Evolutionary conservation across 2,888 invertebrate genomes (phyloP).

Genomic region (Pteria penguin): DNA sequence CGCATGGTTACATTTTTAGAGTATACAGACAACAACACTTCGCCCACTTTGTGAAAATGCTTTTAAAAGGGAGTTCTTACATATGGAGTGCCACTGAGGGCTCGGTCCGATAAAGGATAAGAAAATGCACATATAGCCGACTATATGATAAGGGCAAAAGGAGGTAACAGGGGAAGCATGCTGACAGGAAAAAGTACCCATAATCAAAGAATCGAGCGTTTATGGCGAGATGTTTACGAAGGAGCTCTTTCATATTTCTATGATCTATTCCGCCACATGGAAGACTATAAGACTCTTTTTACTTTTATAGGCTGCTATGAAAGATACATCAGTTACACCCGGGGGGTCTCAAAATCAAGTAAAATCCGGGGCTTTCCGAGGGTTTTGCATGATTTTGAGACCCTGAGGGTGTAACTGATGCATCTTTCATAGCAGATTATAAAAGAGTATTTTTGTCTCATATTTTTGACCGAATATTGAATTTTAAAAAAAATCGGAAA

Average conservation of each 20-base stretch:
- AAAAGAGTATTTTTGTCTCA: too few species aligned
- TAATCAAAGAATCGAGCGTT: conserved; percentile 39
- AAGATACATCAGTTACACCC: too few species aligned
- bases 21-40: conserved; percentile 43
- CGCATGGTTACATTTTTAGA: conserved; percentile 31
- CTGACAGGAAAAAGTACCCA: conserved; percentile 42
- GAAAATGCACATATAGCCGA: conserved; percentile 40
- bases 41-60: conserved; percentile 32
- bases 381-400: too few species aligned
- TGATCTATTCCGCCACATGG: conserved; percentile 37
- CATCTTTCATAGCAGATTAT: too few species aligned
- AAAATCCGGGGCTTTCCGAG: too few species aligned
- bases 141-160: conserved; percentile 31
- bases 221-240: conserved; percentile 46
- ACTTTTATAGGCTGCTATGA: too few species aligned
- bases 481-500: too few species aligned
- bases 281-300: too few species aligned
- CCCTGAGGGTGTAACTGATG: too few species aligned
- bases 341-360: too few species aligned
- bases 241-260: conserved; percentile 39
- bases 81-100: conserved; percentile 24
- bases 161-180: conserved; percentile 36
- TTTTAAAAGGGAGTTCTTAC: conserved; percentile 21
- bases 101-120: conserved; percentile 35
- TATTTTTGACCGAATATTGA: too few species aligned